Evolutionary conservation across 2,797 vertebrate genomes (phyloP), one percentile per base, ranked within the genome.

Genomic region (Sphenopsis melanotis): DNA sequence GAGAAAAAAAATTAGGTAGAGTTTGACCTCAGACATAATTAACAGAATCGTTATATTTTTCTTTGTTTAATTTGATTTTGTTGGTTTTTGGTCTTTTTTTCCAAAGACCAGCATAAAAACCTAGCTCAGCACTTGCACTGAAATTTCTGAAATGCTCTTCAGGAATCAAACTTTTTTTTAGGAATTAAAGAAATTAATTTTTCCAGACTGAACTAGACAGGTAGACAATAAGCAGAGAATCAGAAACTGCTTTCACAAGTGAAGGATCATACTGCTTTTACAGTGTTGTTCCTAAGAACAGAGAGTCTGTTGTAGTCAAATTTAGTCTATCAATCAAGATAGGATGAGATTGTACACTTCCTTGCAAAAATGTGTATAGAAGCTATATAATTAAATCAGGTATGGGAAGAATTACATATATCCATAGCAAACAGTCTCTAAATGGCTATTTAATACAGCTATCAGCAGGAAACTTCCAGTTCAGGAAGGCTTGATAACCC

Each of bases 201-300:
- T 78, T 76, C 46, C 63, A 64, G 41, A 16, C 11, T 63, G 71
- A 79, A 68, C 32, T 27, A 47, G 22, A 57, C 14, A 53, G n/a
- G 24, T 18, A 60, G 74, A 77, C 15, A 77, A n/a, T 17, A 69
- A 69, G 23, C 41, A 64, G 17, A 69, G 27, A 50, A 83, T 60
- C 34, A 79, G 17, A 69, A 89, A 36, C 29, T 47, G 2, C 36
- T 50, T 71, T 55, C 63, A 59, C 64, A 68, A 55, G 29, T 30
- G 59, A 10, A 76, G 30, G 12, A 32, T 71, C n/a, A n/a, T 32
- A 15, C 32, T 32, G 29, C n/a, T 70, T 74, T 57, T 37, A 74
- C 10, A 11, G 50, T 18, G 8, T n/a, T 0, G 0, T 70, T 61
- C 52, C 66, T 49, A 41, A 57, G 44, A 87, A n/a, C 6, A 46